Percentiles rank a stretch among this genome's conserved stretches.
Conservation (phyloP, 2,113 vertebrate species). For the Reinhardtius hippoglossoides region DNA sequence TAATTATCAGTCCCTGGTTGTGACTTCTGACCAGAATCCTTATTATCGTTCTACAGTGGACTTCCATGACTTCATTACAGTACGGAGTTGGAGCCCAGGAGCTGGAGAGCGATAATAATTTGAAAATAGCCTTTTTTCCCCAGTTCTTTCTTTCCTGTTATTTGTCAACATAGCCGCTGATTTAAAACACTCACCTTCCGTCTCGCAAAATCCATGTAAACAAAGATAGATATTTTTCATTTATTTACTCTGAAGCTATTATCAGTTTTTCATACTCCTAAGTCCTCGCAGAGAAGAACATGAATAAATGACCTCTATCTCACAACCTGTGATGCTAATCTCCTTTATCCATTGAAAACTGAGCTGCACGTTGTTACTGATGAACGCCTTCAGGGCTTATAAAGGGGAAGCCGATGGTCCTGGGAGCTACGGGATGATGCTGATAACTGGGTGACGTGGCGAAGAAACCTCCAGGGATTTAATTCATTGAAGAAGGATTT, state of each 20-base stretch:
- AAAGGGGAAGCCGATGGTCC: conserved; percentile 16
- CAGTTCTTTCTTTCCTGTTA: background rate
- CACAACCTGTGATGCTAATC: conserved; percentile 37
- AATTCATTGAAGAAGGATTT: conserved; percentile 17
- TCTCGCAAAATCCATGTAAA: conserved; percentile 1
- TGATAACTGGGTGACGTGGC: conserved; percentile 29
- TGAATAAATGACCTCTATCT: conserved; percentile 39
- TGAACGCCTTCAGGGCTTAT: conserved; percentile 12
- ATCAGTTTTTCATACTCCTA: conserved; percentile 31
- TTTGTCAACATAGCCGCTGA: conserved; percentile 4
- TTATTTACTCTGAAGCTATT: conserved; percentile 12
- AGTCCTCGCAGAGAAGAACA: conserved; percentile 7
- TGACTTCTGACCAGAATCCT: conserved; percentile 65
- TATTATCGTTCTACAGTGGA: conserved; percentile 50
- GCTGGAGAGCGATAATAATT: background rate
- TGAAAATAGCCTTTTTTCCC: background rate
- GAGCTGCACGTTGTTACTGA: background rate
- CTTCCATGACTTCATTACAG: conserved; percentile 57
- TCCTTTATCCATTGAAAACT: conserved; percentile 42
- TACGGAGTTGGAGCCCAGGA: background rate
- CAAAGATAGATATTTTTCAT: conserved; percentile 21
- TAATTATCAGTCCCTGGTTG: conserved; percentile 69
- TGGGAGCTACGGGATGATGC: conserved; percentile 19
- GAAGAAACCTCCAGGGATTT: conserved; percentile 22
- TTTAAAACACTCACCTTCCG: conserved; percentile 12